Evolutionary conservation across 2,797 vertebrate genomes (phyloP).

Genomic region (Sebastes reedi): DNA sequence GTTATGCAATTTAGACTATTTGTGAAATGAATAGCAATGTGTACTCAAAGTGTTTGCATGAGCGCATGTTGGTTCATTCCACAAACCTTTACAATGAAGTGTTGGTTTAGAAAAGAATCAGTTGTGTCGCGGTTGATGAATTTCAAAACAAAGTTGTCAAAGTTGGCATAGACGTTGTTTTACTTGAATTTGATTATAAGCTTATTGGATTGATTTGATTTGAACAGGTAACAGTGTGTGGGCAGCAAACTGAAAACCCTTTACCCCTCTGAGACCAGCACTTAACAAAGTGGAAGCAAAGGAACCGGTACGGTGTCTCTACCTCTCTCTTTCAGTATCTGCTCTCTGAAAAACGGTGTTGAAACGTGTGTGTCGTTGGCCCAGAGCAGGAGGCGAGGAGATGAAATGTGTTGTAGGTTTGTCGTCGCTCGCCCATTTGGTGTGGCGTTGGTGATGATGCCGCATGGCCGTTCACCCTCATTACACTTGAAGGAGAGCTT

Average conservation of each 20-base stretch:
- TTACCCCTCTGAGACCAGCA: not conserved
- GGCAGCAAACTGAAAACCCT: not conserved
- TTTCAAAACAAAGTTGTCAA: not conserved
- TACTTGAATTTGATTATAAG: not conserved
- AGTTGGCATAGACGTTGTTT: not conserved
- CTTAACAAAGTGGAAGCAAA: not conserved
- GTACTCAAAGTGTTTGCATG: not conserved
- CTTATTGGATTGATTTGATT: not conserved
- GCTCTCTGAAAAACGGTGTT: constrained; percentile 51
- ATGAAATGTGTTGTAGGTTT: constrained; percentile 54
- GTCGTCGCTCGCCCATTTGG: constrained; percentile 62
- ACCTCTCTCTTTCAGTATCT: not conserved
- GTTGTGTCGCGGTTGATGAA: not conserved
- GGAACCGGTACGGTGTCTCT: not conserved
- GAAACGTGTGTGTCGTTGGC: constrained; percentile 62
- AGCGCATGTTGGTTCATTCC: not conserved
- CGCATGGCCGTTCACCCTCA: constrained; percentile 62
- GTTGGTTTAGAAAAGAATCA: not conserved
- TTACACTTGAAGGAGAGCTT: constrained; percentile 65
- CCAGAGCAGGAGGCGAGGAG: constrained; percentile 52
- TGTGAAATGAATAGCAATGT: not conserved
- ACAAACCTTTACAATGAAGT: not conserved
- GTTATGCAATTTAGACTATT: not conserved
- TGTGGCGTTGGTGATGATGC: constrained; percentile 11
- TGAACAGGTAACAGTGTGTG: not conserved